These are phyloP conservation scores for Platyscapa corneri DNA, from an alignment of 1,140 invertebrate genomes.

Conservation along the genomic window DNA sequence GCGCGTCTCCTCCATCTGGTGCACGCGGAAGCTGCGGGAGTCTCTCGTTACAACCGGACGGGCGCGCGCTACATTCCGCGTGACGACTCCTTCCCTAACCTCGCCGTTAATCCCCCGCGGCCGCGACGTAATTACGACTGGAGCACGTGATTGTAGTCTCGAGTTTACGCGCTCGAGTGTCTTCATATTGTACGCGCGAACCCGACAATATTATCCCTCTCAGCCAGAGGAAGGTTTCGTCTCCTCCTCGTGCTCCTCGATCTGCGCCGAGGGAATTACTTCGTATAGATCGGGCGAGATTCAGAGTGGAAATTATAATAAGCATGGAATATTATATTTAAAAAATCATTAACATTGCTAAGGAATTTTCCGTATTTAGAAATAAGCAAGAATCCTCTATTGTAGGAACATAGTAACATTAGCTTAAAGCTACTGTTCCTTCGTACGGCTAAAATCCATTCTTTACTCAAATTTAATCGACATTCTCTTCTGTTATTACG, in stretches of 20 bases:
- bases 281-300: background rate
- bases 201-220: too few relatives aligned
- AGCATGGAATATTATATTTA: too few relatives aligned
- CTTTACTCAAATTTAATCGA: background rate
- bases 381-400: background rate
- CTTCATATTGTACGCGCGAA: conserved; percentile 1
- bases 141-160: background rate
- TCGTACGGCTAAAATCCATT: background rate
- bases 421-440: background rate
- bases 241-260: background rate
- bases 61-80: background rate
- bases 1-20: too few relatives aligned
- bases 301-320: background rate
- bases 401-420: too few relatives aligned
- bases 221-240: background rate
- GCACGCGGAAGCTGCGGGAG: background rate
- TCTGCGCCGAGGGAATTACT: background rate
- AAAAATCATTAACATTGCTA: background rate
- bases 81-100: background rate
- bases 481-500: background rate
- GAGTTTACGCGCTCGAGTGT: conserved; percentile 8
- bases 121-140: background rate
- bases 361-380: background rate
- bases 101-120: background rate
- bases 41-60: background rate